Conservation (phyloP, 2,797 vertebrate species). For the Champsocephalus esox region DNA sequence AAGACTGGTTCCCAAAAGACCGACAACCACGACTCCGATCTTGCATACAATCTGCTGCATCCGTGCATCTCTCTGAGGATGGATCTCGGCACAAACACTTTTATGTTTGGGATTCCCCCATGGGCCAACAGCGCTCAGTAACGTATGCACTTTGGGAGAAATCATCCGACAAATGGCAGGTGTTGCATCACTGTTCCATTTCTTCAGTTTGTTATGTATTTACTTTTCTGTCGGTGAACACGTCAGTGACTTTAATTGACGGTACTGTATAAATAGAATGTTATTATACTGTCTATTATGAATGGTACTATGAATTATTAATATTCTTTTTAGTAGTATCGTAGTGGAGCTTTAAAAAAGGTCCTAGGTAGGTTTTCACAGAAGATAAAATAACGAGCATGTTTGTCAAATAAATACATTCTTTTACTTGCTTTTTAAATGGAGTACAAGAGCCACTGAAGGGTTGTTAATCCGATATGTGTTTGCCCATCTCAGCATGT, state of each 20-base stretch:
- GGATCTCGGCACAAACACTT: conserved; percentile 52
- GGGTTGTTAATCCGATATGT: conserved; percentile 33
- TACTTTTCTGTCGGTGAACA: conserved; percentile 45
- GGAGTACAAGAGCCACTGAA: neutral
- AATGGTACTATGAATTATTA: conserved; percentile 55
- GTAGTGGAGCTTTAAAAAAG: conserved; percentile 49
- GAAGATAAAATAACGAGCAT: conserved; percentile 26
- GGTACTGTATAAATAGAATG: conserved; percentile 42
- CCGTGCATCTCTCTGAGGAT: conserved; percentile 39
- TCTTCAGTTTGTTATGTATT: conserved; percentile 53
- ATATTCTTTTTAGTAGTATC: conserved; percentile 34
- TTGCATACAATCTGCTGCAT: conserved; percentile 58
- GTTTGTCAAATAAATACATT: conserved; percentile 31
- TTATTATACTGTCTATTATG: conserved; percentile 46
- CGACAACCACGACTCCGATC: conserved; percentile 42
- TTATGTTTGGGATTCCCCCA: conserved; percentile 61
- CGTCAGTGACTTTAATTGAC: conserved; percentile 51
- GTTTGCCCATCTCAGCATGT: conserved; percentile 14
- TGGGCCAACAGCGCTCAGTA: conserved; percentile 39
- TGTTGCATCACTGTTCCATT: conserved; percentile 57
- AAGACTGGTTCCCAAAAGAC: conserved; percentile 32
- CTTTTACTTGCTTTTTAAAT: conserved; percentile 21
- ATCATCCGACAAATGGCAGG: conserved; percentile 57
- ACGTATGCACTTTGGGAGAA: conserved; percentile 50
- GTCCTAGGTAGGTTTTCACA: conserved; percentile 21